Evolutionary conservation across 2,113 vertebrate genomes (phyloP), one percentile per base, ranked within the genome.

Genomic region (Anhinga anhinga): DNA sequence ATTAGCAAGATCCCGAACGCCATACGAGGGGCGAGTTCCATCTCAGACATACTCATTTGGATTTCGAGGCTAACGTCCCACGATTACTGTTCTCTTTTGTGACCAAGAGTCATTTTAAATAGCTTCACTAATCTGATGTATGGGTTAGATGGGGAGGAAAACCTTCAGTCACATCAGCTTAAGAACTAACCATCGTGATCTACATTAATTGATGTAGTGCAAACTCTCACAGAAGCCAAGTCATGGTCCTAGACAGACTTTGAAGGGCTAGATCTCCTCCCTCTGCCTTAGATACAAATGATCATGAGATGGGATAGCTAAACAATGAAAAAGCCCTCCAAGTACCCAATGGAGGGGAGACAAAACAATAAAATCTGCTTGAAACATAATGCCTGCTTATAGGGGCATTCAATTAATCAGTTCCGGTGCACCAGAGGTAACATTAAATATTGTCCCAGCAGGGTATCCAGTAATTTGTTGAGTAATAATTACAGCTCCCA

Each of bases 401-500:
- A 82, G 49, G 55, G 32, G 55, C 36, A 63, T 89, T 96, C 67
- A 91, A 58, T 93, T 93, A 93, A 96, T 92, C 79, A 95, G 73
- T 77, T 85, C 80, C 62, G 77, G 53, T 80, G 70, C 70, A 88
- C 90, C 91, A 52, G 62, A 95, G 66, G 77, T 73, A 95, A 95
- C 47, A 84, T 62, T 65, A 86, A 94, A 82, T 84, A 92, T 45
- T 71, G 50, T 56, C 53, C 40, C 88, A 84, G 72, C 85, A 81
- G 90, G 87, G 19, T 80, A 58, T 34, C 15, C 77, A 91, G 71
- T 84, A 79, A 94, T 91, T 70, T 82, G 61, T 55, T 95, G 82
- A 95, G 90, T 77, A 84, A 82, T 96, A 90, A 97, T 89, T 90
- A 94, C 79, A 90, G 73, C 71, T 95, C 66, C 66, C 53, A 78